Conservation (phyloP, 1,140 invertebrate species). For the Drosophila mayri region DNA sequence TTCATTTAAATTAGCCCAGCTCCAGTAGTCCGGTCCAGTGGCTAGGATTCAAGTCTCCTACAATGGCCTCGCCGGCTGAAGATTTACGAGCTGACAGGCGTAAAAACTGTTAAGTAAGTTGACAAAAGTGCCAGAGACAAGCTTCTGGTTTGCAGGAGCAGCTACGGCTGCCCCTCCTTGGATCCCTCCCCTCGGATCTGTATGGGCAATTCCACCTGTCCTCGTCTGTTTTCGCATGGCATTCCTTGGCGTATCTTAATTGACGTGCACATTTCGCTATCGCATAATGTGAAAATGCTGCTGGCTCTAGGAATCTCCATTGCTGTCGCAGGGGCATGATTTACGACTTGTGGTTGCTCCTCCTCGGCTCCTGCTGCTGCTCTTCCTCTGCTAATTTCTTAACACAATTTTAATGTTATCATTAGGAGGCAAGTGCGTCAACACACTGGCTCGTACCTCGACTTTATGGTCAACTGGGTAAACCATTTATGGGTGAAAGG, state of each 20-base stretch:
- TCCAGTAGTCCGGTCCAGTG: constrained; percentile 22
- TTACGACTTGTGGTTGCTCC: constrained; percentile 58
- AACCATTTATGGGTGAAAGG: constrained; percentile 78
- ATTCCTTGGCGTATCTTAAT: constrained; percentile 82
- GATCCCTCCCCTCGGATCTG: not conserved
- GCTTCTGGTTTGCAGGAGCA: constrained; percentile 56
- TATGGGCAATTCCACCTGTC: constrained; percentile 72
- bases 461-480: constrained; percentile 55
- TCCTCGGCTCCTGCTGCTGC: not conserved
- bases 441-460: constrained; percentile 23
- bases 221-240: constrained; percentile 52
- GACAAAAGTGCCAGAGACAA: constrained; percentile 76
- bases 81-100: constrained; percentile 84
- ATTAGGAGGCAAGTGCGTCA: constrained; percentile 75
- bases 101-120: constrained; percentile 83
- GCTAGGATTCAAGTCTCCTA: constrained; percentile 40
- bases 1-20: constrained; percentile 50
- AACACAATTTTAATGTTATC: constrained; percentile 84
- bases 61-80: constrained; percentile 45
- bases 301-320: constrained; percentile 55
- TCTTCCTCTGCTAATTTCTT: constrained; percentile 72
- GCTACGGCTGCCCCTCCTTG: constrained; percentile 5
- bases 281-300: constrained; percentile 82
- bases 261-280: constrained; percentile 83
- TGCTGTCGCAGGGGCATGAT: constrained; percentile 63